A percentile compares a stretch with the other conserved stretches of the same genome.
phyloP scores from a whole-genome alignment of 2,113 vertebrate species.

The Hemibagrus wyckioides region DNA sequence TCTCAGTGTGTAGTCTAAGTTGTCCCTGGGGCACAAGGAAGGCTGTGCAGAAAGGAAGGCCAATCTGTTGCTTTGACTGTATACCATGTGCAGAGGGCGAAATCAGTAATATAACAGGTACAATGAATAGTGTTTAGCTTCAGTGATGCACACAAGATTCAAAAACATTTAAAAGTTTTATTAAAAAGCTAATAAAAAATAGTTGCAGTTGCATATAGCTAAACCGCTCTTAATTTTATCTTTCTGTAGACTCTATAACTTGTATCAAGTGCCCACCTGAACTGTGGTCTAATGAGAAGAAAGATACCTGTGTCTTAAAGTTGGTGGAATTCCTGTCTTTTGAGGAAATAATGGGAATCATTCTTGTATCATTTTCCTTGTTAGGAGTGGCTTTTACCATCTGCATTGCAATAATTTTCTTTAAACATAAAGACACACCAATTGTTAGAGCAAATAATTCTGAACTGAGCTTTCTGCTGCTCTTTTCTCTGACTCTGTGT shows the following conservation, averaged over 20 bases:
- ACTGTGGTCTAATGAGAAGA: slow-evolving; percentile 53
- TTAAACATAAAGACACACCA: slow-evolving; percentile 55
- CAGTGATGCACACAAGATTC: slow-evolving; percentile 2
- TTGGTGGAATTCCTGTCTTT: no score
- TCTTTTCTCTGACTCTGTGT: slow-evolving; percentile 54
- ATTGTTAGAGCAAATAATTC: slow-evolving; percentile 54
- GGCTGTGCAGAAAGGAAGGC: background rate
- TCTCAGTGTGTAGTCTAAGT: slow-evolving; percentile 74
- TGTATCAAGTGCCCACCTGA: slow-evolving; percentile 53
- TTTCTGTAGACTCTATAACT: slow-evolving; percentile 46
- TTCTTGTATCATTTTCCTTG: no score
- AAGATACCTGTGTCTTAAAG: no score
- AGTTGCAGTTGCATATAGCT: background rate
- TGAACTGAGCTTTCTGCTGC: slow-evolving; percentile 60
- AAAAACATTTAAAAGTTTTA: background rate
- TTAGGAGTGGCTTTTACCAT: slow-evolving; percentile 22
- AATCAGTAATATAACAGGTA: background rate
- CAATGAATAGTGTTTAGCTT: background rate
- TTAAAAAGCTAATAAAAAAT: background rate
- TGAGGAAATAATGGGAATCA: no score
- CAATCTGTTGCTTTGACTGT: background rate
- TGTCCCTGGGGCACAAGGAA: slow-evolving; percentile 57
- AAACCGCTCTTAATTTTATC: background rate
- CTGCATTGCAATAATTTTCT: slow-evolving; percentile 49
- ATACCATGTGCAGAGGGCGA: background rate